phyloP scores from a whole-genome alignment of 2,888 invertebrate species.

The Incurvaria masculella region DNA sequence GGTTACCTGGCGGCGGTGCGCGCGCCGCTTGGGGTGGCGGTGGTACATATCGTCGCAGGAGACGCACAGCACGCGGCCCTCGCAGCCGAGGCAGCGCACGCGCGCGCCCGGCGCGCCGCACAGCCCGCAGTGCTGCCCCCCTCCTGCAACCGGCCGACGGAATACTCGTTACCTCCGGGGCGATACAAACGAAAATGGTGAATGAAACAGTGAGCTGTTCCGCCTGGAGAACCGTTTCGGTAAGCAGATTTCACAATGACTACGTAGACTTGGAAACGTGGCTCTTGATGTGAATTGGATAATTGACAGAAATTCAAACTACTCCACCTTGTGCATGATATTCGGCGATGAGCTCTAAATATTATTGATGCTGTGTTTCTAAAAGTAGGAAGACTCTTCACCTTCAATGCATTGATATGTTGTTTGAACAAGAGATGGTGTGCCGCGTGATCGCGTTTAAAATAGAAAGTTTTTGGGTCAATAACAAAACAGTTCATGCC shows the following conservation, averaged over 20 bases:
- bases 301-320: no score
- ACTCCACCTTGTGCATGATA: no score
- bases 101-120: constrained; percentile 81
- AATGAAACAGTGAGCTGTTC: constrained; percentile 4
- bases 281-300: not conserved
- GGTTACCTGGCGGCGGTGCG: constrained; percentile 73
- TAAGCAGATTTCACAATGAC: not conserved
- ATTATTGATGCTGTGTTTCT: no score
- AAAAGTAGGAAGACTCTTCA: no score
- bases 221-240: constrained; percentile 3
- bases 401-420: no score
- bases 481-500: no score
- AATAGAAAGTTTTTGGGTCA: no score
- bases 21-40: constrained; percentile 83
- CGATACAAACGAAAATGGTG: constrained; percentile 17
- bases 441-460: no score
- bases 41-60: constrained; percentile 95
- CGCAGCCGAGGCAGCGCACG: constrained; percentile 81
- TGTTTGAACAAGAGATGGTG: no score
- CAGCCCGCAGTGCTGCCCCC: constrained; percentile 68
- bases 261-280: not conserved
- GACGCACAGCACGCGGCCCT: constrained; percentile 79
- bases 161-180: no score
- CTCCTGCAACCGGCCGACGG: constrained; percentile 51
- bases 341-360: no score